phyloP scores from a whole-genome alignment of 2,888 invertebrate genomes.

The Dynastes grantii region DNA sequence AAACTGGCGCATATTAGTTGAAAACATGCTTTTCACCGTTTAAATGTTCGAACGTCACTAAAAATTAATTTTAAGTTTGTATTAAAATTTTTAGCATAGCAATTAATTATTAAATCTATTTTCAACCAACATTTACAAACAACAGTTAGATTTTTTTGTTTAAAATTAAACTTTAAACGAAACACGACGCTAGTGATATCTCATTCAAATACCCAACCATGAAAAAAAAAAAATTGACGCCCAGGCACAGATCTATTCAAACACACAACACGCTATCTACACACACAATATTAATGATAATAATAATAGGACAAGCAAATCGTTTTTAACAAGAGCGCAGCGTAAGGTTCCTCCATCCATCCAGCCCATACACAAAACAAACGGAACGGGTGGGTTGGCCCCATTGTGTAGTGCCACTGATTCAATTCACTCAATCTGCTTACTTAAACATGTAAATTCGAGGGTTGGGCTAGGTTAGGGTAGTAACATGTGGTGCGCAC shows the following conservation, averaged over 20 bases:
- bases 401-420: constrained; percentile 48
- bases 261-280: neutral
- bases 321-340: constrained; percentile 8
- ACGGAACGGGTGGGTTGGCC: constrained; percentile 42
- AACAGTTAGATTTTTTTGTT: too few relatives aligned
- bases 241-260: neutral
- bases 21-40: too few relatives aligned
- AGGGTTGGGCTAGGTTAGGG: constrained; percentile 58
- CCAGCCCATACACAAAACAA: constrained; percentile 36
- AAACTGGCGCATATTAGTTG: too few relatives aligned
- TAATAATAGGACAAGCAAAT: constrained; percentile 12
- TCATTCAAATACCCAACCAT: neutral
- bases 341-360: neutral
- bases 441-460: constrained; percentile 51
- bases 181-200: too few relatives aligned
- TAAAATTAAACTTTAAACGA: too few relatives aligned
- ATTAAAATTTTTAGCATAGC: too few relatives aligned
- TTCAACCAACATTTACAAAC: too few relatives aligned
- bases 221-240: neutral
- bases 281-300: neutral
- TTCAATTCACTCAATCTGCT: constrained; percentile 47
- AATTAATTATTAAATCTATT: too few relatives aligned
- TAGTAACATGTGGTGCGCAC: constrained; percentile 56
- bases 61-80: too few relatives aligned
- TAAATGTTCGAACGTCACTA: too few relatives aligned